Evolutionary conservation across 2,797 vertebrate species (phyloP).

Genomic region (Salarias fasciatus): DNA sequence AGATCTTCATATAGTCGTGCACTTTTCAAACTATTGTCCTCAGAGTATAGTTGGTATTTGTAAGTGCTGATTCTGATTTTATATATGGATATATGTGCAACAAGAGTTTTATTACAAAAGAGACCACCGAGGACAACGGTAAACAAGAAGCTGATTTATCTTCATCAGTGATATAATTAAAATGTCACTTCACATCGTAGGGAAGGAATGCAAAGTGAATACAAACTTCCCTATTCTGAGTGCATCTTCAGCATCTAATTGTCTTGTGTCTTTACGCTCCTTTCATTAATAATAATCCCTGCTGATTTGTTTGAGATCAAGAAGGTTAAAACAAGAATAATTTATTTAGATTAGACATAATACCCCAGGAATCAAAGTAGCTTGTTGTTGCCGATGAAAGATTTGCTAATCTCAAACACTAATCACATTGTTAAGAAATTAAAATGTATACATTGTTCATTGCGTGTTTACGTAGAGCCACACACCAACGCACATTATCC

Average conservation of each 20-base stretch:
- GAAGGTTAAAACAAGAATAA: conserved; percentile 47
- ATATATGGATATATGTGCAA: conserved; percentile 18
- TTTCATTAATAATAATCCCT: conserved; percentile 54
- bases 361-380: conserved; percentile 20
- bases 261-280: conserved; percentile 20
- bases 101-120: conserved; percentile 54
- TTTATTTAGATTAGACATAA: conserved; percentile 41
- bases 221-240: conserved; percentile 42
- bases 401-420: conserved; percentile 14
- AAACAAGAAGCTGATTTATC: conserved; percentile 64
- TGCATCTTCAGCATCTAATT: conserved; percentile 46
- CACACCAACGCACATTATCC: no score
- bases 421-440: background rate
- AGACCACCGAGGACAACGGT: conserved; percentile 52
- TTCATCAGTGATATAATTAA: conserved; percentile 64
- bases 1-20: conserved; percentile 45
- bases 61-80: conserved; percentile 43
- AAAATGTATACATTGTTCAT: no score
- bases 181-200: conserved; percentile 60
- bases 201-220: conserved; percentile 38
- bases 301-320: conserved; percentile 48
- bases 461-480: background rate
- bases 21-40: conserved; percentile 21
- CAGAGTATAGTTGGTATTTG: conserved; percentile 34
- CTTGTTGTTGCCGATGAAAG: conserved; percentile 12